phyloP scores from a whole-genome alignment of 2,888 invertebrate genomes.

The Agrilus cyanescens region DNA sequence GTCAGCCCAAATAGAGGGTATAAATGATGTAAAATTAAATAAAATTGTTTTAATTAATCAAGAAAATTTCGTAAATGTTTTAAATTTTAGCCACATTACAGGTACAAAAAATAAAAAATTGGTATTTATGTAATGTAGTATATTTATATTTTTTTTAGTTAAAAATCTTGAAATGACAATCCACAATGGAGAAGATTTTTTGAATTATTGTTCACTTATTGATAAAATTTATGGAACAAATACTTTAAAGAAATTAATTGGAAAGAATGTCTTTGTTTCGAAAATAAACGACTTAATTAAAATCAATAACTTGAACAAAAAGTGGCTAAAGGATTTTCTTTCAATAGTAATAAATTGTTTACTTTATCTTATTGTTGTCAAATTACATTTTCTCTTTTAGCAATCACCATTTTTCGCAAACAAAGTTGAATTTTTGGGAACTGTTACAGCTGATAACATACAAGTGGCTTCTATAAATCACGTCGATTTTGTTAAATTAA shows the following conservation, averaged over 20 bases:
- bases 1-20: neutral
- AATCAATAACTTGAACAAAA: neutral
- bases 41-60: slow-evolving; percentile 4
- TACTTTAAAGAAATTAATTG: slow-evolving; percentile 17
- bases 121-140: neutral
- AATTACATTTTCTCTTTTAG: neutral
- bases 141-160: neutral
- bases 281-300: slow-evolving; percentile 13
- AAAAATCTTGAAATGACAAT: slow-evolving; percentile 12
- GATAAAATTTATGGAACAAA: slow-evolving; percentile 16
- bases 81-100: slow-evolving; percentile 5
- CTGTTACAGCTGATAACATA: slow-evolving; percentile 9
- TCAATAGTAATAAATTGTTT: neutral
- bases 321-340: neutral
- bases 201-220: slow-evolving; percentile 18
- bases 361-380: neutral
- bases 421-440: slow-evolving; percentile 8
- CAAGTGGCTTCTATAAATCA: slow-evolving; percentile 20
- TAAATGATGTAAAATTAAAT: slow-evolving; percentile 1
- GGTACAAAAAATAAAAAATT: slow-evolving; percentile 4
- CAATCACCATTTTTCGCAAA: slow-evolving; percentile 1
- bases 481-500: slow-evolving; percentile 22
- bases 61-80: slow-evolving; percentile 1
- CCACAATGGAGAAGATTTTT: slow-evolving; percentile 20
- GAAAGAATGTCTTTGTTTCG: slow-evolving; percentile 14